phyloP scores from a whole-genome alignment of 2,113 vertebrate species.

The Menura novaehollandiae region DNA sequence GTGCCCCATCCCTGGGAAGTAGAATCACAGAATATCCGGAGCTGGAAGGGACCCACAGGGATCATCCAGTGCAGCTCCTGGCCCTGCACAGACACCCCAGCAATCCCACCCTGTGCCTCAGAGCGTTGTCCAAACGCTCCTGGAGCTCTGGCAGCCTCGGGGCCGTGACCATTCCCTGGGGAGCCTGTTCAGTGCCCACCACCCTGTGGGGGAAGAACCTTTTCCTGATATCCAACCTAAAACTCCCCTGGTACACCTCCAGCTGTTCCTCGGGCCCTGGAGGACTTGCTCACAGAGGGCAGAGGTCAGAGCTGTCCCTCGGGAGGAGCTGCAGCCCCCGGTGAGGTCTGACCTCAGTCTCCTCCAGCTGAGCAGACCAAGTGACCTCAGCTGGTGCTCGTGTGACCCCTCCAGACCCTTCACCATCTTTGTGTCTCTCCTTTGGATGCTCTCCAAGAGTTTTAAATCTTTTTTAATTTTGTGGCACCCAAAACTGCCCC shows the following conservation, averaged over 20 bases:
- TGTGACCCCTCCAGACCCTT: background rate
- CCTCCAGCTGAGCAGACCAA: background rate
- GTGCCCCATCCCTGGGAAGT: background rate
- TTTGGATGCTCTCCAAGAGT: background rate
- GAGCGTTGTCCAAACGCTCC: background rate
- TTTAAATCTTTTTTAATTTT: background rate
- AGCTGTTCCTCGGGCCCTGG: too few species aligned
- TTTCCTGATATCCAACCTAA: background rate
- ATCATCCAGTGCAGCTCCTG: fast-evolving
- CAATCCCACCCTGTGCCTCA: background rate
- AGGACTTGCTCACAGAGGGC: too few species aligned
- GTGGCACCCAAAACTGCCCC: background rate
- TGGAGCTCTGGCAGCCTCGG: background rate
- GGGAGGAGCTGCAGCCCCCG: too few species aligned
- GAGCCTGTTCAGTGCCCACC: background rate
- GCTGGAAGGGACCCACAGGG: background rate
- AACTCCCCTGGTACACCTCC: background rate
- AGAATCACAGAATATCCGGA: fast-evolving
- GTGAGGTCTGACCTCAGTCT: background rate
- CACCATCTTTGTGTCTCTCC: background rate
- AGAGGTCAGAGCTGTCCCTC: background rate
- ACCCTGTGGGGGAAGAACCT: background rate
- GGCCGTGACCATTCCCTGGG: background rate
- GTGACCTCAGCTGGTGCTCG: background rate
- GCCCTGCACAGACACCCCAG: background rate